Evolutionary conservation across 2,888 invertebrate species (phyloP).

Genomic region (Synergus itoensis): DNA sequence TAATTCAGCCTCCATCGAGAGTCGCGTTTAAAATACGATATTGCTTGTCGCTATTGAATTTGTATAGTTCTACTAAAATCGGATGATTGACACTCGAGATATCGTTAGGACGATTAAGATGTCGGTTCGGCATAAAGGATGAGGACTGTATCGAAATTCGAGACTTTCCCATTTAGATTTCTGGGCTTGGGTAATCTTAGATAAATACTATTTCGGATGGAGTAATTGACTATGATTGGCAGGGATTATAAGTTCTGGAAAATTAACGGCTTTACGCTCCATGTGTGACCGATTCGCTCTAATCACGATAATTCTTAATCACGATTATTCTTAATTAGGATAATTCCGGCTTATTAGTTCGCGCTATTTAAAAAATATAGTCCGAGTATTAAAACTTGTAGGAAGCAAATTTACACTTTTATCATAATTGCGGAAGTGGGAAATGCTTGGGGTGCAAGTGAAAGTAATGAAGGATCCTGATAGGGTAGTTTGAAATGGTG

Average conservation of each 20-base stretch:
- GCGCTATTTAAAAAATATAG: conserved; percentile 8
- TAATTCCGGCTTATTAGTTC: conserved; percentile 22
- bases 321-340: not conserved
- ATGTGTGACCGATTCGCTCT: conserved; percentile 30
- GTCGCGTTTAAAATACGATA: conserved; percentile 51
- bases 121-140: conserved; percentile 54
- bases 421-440: no score
- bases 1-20: conserved; percentile 25
- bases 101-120: conserved; percentile 58
- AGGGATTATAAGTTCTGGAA: conserved; percentile 16
- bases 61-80: conserved; percentile 44
- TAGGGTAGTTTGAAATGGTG: conserved; percentile 16
- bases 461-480: not conserved
- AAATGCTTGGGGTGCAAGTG: not conserved
- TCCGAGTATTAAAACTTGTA: not conserved
- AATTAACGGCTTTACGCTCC: conserved; percentile 39
- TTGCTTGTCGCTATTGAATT: conserved; percentile 49
- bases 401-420: conserved; percentile 26
- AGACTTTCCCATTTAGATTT: conserved; percentile 11
- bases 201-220: conserved; percentile 4
- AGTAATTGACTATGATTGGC: conserved; percentile 35
- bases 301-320: conserved; percentile 28
- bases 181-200: not conserved
- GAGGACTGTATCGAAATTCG: conserved; percentile 25
- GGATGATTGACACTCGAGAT: conserved; percentile 58